Conservation (phyloP, 2,888 invertebrate species). For the Lepas anatifera region DNA sequence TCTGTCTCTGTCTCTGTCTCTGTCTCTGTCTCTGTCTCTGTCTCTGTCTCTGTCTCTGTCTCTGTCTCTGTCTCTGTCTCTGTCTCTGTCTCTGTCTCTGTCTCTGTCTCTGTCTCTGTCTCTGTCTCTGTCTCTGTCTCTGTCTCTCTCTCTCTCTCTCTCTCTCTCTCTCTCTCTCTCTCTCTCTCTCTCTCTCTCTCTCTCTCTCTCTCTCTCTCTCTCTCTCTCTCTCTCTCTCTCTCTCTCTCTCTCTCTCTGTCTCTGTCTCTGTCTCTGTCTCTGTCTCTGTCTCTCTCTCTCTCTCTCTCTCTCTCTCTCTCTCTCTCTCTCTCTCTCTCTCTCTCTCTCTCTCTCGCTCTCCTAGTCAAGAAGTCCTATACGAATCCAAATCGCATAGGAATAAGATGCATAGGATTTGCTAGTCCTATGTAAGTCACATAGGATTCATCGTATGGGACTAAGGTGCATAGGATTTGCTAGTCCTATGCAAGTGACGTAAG, state of each 20-base stretch:
- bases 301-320: constrained; percentile 10
- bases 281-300: constrained; percentile 11
- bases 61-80: no score
- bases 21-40: no score
- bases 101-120: not conserved
- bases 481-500: no score
- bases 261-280: constrained; percentile 13
- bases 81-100: no score
- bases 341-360: not conserved
- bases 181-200: constrained; percentile 7
- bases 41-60: no score
- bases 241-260: not conserved
- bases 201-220: not conserved
- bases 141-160: not conserved
- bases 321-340: not conserved
- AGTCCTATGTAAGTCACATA: no score
- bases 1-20: no score
- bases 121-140: not conserved
- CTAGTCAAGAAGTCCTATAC: not conserved
- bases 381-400: no score
- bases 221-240: no score
- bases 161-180: constrained; percentile 11
- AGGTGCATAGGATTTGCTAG: no score
- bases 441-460: no score
- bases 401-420: no score